Base-by-base conservation (phyloP, 1,140 invertebrate genomes). In the Drosophila lacertosa region DNA sequence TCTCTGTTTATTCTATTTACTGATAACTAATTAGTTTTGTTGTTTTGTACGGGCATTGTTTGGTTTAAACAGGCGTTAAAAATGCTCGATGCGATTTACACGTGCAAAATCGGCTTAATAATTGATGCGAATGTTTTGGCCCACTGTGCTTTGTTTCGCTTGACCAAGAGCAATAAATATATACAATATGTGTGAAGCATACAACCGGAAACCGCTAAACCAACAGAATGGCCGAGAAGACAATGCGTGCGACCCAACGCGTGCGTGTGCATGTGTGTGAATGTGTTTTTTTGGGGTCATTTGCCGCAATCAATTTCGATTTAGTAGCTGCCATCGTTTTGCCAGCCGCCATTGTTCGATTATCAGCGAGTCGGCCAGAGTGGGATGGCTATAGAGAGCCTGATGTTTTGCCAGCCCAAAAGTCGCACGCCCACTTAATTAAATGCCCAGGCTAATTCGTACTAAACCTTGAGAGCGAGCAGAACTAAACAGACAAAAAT, bases 261-360 rank as follows among this genome's bases (percentile, higher is more conserved):
- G 7, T 53, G 4, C 26, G 4, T 69, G 20, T 39, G n/a, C 58
- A 11, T 64, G 4, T 58, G 18, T 68, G n/a, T 65, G 11, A 58
- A 6, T 39, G 9, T 40, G 35, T 18, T 65, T 24, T 58, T 63
- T 60, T 53, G 39, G 60, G 57, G 55, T 73, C 77, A 63, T 47
- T 73, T 86, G 70, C 67, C 60, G 64, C 81, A 84, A 86, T 83
- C 80, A 84, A 83, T 84, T 83, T 84, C 75, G 71, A 79, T 75
- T 84, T 83, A 67, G 72, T 65, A 65, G 62, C 68, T 78, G 75
- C 44, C 64, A 66, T 72, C 66, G 54, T 75, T 76, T 73, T 45
- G 55, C 73, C 65, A 79, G 65, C 72, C 51, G 70, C 70, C 83
- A 69, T 64, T 65, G 51, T 64, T 33, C 72, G 80, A 84, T 83